Evolutionary conservation across 2,888 invertebrate species (phyloP).

Genomic region (Eudasyphora cyanicolor): DNA sequence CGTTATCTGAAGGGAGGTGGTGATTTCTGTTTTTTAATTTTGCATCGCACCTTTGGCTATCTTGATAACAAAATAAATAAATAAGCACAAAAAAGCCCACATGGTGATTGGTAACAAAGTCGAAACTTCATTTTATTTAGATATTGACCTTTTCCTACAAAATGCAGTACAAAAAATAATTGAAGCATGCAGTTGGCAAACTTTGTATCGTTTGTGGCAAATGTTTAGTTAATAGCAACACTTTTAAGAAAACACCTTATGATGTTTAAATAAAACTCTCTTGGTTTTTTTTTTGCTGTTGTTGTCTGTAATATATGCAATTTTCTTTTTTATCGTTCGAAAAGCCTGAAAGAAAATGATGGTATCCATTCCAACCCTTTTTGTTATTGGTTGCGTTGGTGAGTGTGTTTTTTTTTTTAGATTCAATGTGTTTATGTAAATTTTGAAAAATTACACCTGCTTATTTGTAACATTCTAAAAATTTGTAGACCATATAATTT

Average conservation of each 20-base stretch:
- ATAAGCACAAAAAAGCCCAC: neutral
- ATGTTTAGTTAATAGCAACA: neutral
- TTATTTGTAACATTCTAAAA: slow-evolving; percentile 56
- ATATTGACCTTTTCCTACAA: neutral
- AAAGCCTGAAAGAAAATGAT: neutral
- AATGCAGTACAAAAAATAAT: no score
- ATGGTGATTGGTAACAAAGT: neutral
- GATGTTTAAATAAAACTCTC: no score
- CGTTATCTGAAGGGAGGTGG: neutral
- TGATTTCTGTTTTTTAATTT: no score
- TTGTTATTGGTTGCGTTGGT: neutral
- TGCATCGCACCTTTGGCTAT: neutral
- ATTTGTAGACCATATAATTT: slow-evolving; percentile 60
- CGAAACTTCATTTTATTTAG: neutral
- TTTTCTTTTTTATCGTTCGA: neutral
- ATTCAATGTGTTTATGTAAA: slow-evolving; percentile 65
- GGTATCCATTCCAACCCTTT: neutral
- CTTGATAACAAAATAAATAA: no score
- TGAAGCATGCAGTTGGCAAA: no score
- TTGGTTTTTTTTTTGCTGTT: neutral
- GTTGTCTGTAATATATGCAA: neutral
- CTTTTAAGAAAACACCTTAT: slow-evolving; percentile 4
- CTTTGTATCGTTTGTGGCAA: no score
- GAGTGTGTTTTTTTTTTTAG: neutral
- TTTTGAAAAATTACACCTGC: slow-evolving; percentile 64